Percentiles rank a stretch among this genome's conserved stretches.
Evolutionary conservation across 2,113 vertebrate species (phyloP).

Genomic region (Leuciscus idus): DNA sequence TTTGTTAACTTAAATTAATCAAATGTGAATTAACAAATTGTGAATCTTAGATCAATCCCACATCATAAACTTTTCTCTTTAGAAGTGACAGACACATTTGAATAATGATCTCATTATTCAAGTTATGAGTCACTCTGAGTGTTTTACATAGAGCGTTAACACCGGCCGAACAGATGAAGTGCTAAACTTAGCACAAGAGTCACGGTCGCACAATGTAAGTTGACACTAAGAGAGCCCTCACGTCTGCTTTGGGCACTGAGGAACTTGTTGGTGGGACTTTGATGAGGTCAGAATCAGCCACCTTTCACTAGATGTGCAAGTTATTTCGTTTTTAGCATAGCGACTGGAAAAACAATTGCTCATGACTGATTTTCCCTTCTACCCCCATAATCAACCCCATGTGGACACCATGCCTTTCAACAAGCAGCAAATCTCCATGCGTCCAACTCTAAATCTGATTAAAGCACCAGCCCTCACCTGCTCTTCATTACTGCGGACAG

Average conservation of each 20-base stretch:
- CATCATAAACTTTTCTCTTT: background rate
- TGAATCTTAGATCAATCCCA: background rate
- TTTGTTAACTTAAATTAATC: too few relatives aligned
- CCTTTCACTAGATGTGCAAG: slow-evolving; percentile 57
- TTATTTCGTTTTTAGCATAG: slow-evolving; percentile 70
- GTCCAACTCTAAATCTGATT: slow-evolving; percentile 78
- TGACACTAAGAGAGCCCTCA: slow-evolving; percentile 39
- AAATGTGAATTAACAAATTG: background rate
- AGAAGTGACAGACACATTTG: slow-evolving; percentile 16
- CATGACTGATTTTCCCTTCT: slow-evolving; percentile 78
- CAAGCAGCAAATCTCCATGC: slow-evolving; percentile 77
- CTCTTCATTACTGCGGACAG: slow-evolving; percentile 76
- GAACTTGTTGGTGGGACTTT: slow-evolving; percentile 43
- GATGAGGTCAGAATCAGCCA: slow-evolving; percentile 63
- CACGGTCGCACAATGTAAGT: slow-evolving; percentile 1
- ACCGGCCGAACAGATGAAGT: slow-evolving; percentile 14
- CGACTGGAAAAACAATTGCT: slow-evolving; percentile 82
- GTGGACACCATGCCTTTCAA: slow-evolving; percentile 78
- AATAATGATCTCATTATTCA: slow-evolving; percentile 9
- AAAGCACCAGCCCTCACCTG: slow-evolving; percentile 79
- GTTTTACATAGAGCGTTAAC: background rate
- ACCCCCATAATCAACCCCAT: slow-evolving; percentile 82
- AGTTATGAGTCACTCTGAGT: background rate
- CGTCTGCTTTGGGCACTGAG: slow-evolving; percentile 17
- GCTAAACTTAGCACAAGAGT: slow-evolving; percentile 20